These are phyloP conservation scores for Garrulus glandarius DNA, from an alignment of 2,797 vertebrate species.

Conservation along the genomic window DNA sequence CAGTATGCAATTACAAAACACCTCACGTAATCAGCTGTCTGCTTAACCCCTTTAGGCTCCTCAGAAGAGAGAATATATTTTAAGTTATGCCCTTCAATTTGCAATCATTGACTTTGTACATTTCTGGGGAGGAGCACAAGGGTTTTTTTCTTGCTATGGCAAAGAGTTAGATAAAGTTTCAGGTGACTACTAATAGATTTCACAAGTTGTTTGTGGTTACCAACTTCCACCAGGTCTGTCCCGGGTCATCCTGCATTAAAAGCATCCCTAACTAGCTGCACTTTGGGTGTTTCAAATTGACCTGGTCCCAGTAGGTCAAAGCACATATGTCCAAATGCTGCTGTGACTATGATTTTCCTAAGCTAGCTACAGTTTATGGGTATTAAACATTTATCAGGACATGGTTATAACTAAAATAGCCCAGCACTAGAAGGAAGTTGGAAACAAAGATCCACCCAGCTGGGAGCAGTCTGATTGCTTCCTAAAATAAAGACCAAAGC, in stretches of 20 bases:
- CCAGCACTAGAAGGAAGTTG: neutral
- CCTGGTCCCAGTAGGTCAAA: neutral
- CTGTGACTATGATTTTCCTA: neutral
- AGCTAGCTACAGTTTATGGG: neutral
- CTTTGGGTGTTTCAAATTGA: neutral
- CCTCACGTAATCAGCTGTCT: neutral
- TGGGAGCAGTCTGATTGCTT: slow-evolving; percentile 35
- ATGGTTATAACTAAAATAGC: neutral
- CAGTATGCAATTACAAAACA: neutral
- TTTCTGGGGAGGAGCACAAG: neutral
- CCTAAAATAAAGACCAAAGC: slow-evolving; percentile 39
- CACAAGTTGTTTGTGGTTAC: neutral
- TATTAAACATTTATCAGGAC: neutral
- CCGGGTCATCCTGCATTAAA: neutral
- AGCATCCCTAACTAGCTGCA: neutral
- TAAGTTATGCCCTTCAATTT: neutral
- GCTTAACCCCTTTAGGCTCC: neutral
- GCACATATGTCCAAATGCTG: neutral
- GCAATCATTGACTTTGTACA: neutral
- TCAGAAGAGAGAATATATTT: neutral
- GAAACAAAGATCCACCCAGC: slow-evolving; percentile 34
- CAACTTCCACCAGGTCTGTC: neutral
- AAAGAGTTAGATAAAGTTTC: neutral
- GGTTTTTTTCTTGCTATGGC: neutral
- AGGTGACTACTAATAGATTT: neutral